Evolutionary conservation across 2,888 invertebrate species (phyloP).

Genomic region (Rutpela maculata): DNA sequence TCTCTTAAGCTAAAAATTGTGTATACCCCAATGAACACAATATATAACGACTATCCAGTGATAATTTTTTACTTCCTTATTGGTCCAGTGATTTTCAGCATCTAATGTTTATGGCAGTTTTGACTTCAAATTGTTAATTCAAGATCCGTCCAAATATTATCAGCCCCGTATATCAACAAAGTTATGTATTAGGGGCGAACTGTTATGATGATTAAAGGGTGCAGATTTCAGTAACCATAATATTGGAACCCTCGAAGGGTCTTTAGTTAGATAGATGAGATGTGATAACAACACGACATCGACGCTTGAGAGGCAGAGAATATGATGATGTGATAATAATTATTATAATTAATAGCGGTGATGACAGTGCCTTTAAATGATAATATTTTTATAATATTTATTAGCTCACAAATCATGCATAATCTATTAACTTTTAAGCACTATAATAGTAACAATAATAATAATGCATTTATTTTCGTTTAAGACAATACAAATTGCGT

Average conservation of each 20-base stretch:
- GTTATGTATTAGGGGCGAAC: background rate
- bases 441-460: too few species aligned
- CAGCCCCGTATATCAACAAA: background rate
- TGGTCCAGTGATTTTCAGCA: too few species aligned
- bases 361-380: background rate
- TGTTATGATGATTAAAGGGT: constrained; percentile 13
- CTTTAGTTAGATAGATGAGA: constrained; percentile 28
- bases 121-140: background rate
- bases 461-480: too few species aligned
- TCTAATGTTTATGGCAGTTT: background rate
- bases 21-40: too few species aligned
- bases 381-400: background rate
- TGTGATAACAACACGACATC: constrained; percentile 27
- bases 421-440: too few species aligned
- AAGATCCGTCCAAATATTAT: background rate
- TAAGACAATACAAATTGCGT: too few species aligned
- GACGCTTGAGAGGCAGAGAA: constrained; percentile 1
- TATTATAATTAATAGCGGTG: constrained; percentile 18
- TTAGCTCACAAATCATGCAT: background rate
- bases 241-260: constrained; percentile 20
- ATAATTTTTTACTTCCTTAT: too few species aligned
- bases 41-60: too few species aligned
- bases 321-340: constrained; percentile 22
- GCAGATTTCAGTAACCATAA: constrained; percentile 23
- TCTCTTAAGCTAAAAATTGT: too few species aligned